Evolutionary conservation across 1,140 invertebrate species (phyloP), one percentile per base, ranked within the genome.

Genomic region (Drosophila tropicalis): DNA sequence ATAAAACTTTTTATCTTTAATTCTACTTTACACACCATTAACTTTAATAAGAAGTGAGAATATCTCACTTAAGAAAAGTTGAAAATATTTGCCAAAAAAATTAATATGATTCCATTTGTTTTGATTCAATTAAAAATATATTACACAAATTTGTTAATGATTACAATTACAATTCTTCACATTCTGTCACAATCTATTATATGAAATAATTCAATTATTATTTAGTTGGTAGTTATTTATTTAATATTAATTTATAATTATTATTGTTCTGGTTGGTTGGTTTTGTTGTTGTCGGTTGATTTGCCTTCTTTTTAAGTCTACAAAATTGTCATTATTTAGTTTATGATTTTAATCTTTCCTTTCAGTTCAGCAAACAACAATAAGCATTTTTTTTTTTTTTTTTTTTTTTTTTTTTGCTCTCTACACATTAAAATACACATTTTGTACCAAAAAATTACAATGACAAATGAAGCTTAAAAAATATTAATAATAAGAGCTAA

Each of bases 221-320:
- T 51, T 51, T 51, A 51, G 44, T 1, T 44, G 19, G 64, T 83
- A 29, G 29, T 29, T 6, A 83, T 66, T 72, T 87, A 67, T 71
- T 74, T 82, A 56, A 62, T 73, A 73, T 72, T 79, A 71, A 76
- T 77, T 51, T 89, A 85, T 78, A 86, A 78, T 78, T 78, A 86
- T 86, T 86, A 89, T 86, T 86, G 83, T 84, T 84, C 80, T 84
- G 70, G 60, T 76, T 83, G 72, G 44, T 65, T 76, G 63, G 68
- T 83, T 78, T 51, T 39, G 36, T 39, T 39, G 71, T 70, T 78
- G 36, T 72, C 47, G 34, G 12, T 67, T 70, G 70, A 62, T 39
- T 39, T 58, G 32, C 17, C 36, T 66, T 75, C 60, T 10, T 47
- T 70, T 72, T 32, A 76, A 87, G 84, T 87, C 79, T 86, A 87